These are phyloP conservation scores for Brachylomia viminalis DNA, from an alignment of 2,888 invertebrate genomes.

Conservation along the genomic window DNA sequence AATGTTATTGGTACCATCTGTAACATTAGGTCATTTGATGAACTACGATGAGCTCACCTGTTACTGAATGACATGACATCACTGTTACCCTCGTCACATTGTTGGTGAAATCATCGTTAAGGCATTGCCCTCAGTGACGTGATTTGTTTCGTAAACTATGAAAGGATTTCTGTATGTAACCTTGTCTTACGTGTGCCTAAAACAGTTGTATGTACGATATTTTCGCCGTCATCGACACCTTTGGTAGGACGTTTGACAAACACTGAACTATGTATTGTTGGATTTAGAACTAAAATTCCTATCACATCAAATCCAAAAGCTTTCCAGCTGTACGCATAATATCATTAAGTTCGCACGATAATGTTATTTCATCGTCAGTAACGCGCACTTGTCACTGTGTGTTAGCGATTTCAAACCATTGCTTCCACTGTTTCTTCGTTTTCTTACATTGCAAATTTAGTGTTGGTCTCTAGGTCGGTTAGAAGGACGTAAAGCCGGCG, in stretches of 20 bases:
- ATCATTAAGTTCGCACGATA: neutral
- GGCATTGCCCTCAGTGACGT: neutral
- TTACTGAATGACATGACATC: constrained; percentile 27
- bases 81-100: neutral
- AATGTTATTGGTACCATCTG: neutral
- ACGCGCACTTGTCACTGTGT: neutral
- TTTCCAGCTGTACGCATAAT: too few relatives aligned
- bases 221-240: neutral
- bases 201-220: neutral
- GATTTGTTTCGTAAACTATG: neutral
- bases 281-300: neutral
- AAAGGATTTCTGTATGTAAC: neutral
- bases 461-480: neutral
- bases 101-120: constrained; percentile 15
- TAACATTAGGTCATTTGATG: constrained; percentile 11
- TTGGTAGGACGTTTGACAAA: neutral
- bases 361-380: neutral
- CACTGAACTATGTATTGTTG: neutral
- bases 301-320: neutral
- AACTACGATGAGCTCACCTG: constrained; percentile 18
- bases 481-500: neutral
- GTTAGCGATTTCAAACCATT: neutral
- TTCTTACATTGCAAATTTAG: too few relatives aligned
- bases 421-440: neutral
- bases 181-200: neutral